These are phyloP conservation scores for Platycheirus albimanus DNA, from an alignment of 2,888 invertebrate species.

Conservation along the genomic window DNA sequence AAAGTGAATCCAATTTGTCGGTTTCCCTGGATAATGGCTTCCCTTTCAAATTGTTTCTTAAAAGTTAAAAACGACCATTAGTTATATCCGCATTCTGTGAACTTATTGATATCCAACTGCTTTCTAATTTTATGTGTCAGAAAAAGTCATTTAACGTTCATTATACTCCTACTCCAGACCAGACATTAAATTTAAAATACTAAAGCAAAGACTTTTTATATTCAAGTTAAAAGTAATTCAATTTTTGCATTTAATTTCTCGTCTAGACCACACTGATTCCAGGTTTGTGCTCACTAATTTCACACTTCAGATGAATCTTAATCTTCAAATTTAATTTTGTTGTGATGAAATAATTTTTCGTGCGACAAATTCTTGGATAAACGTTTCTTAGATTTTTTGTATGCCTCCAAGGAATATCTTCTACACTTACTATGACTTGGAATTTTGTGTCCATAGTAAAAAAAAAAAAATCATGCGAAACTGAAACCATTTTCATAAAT, in stretches of 20 bases:
- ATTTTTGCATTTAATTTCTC: slow-evolving; percentile 22
- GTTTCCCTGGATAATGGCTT: too few relatives aligned
- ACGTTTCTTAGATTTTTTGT: background rate
- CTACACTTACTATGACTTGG: slow-evolving; percentile 9
- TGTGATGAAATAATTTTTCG: background rate
- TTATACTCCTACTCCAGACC: too few relatives aligned
- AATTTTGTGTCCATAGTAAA: slow-evolving; percentile 3
- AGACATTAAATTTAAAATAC: too few relatives aligned
- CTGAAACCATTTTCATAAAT: slow-evolving; percentile 35
- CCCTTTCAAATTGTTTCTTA: too few relatives aligned
- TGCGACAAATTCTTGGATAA: background rate
- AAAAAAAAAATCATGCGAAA: slow-evolving; percentile 13
- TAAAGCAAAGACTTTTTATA: too few relatives aligned
- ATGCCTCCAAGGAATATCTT: slow-evolving; percentile 16
- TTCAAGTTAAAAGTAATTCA: background rate
- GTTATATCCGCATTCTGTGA: too few relatives aligned
- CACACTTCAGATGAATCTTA: slow-evolving; percentile 5
- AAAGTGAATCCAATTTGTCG: too few relatives aligned
- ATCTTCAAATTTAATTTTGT: slow-evolving; percentile 27
- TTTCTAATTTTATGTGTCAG: too few relatives aligned
- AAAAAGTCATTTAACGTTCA: too few relatives aligned
- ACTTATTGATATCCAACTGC: too few relatives aligned
- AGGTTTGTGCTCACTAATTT: too few relatives aligned
- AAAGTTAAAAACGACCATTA: too few relatives aligned
- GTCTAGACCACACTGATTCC: slow-evolving; percentile 69